Evolutionary conservation across 2,888 invertebrate genomes (phyloP).

Genomic region (Cheilosia impressa): DNA sequence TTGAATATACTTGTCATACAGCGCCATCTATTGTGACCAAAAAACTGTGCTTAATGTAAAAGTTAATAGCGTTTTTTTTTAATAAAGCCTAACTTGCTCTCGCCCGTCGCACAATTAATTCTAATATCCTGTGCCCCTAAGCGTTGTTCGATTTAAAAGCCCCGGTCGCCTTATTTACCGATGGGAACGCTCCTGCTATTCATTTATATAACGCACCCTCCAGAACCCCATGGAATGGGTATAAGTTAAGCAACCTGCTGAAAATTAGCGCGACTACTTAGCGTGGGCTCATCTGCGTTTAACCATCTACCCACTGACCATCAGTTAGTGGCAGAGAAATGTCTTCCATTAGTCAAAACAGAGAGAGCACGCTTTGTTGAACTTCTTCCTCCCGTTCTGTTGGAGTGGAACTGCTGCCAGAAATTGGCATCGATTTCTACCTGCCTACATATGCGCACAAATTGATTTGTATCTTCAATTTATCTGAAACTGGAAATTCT

Average conservation of each 20-base stretch:
- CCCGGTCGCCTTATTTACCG: too few species aligned
- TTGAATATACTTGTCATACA: too few species aligned
- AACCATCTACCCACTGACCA: slow-evolving; percentile 39
- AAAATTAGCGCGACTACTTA: slow-evolving; percentile 47
- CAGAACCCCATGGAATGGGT: not conserved
- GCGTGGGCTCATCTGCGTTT: slow-evolving; percentile 43
- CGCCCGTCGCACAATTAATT: too few species aligned
- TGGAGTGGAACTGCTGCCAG: not conserved
- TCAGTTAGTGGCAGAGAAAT: slow-evolving; percentile 11
- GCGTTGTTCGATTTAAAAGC: too few species aligned
- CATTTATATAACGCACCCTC: not conserved
- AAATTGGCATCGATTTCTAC: slow-evolving; percentile 15
- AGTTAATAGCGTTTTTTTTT: too few species aligned
- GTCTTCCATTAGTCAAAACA: slow-evolving; percentile 53
- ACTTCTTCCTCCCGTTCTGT: not conserved
- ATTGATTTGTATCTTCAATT: slow-evolving; percentile 73
- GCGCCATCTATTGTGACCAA: too few species aligned
- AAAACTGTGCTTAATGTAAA: too few species aligned
- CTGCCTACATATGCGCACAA: slow-evolving; percentile 61
- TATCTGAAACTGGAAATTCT: slow-evolving; percentile 61
- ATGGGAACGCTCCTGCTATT: not conserved
- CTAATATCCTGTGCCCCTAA: too few species aligned
- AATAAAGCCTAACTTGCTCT: too few species aligned
- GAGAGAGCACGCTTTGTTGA: slow-evolving; percentile 23
- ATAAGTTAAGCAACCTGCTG: not conserved